Evolutionary conservation across 2,888 invertebrate genomes (phyloP).

Genomic region (Argyresthia albistria): DNA sequence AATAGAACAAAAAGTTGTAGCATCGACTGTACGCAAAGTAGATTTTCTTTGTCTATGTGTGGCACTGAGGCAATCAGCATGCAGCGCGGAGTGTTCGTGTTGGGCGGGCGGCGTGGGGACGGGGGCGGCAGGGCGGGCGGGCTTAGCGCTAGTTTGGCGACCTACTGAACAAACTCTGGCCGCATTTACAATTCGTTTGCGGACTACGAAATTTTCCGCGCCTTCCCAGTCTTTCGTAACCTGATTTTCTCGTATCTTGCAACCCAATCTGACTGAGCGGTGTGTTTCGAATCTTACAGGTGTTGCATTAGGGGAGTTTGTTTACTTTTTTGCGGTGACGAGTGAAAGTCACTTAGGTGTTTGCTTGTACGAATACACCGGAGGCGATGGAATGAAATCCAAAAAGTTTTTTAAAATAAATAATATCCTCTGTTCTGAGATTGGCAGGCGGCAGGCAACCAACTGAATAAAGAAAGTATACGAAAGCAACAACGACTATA

Average conservation of each 20-base stretch:
- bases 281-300: background rate
- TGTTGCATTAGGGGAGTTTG: background rate
- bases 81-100: conserved; percentile 13
- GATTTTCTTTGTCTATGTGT: background rate
- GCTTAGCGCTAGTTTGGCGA: conserved; percentile 37
- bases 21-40: background rate
- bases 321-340: background rate
- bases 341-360: no score
- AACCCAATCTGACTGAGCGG: background rate
- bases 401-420: no score
- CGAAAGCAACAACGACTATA: no score
- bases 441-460: no score
- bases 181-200: conserved; percentile 54
- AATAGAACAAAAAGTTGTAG: background rate
- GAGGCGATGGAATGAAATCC: no score
- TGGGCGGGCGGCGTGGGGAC: no score
- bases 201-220: conserved; percentile 49
- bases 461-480: no score
- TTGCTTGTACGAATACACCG: no score
- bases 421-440: no score
- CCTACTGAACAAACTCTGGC: conserved; percentile 45
- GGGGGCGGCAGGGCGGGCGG: background rate
- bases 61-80: conserved; percentile 20
- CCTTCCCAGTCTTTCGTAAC: conserved; percentile 51
- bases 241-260: conserved; percentile 28